Evolutionary conservation across 2,113 vertebrate species (phyloP).

Genomic region (Cyanoramphus novaezelandiae): DNA sequence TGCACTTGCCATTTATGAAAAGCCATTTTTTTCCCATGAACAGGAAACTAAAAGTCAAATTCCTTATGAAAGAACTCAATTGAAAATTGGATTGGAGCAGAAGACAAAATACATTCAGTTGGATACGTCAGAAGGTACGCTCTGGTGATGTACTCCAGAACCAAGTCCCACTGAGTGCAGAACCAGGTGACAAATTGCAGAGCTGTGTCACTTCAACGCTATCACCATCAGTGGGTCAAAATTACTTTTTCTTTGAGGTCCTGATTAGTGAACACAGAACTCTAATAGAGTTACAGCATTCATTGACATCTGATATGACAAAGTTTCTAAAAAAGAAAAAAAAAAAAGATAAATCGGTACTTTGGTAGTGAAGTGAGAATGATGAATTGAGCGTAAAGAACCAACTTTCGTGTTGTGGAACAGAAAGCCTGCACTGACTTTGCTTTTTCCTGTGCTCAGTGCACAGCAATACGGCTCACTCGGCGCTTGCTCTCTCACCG

Average conservation of each 20-base stretch:
- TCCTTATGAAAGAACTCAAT: background rate
- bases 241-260: background rate
- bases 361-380: rapidly evolving
- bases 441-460: rapidly evolving
- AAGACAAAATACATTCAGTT: background rate
- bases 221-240: background rate
- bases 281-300: background rate
- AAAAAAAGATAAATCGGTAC: background rate
- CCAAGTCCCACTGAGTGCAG: background rate
- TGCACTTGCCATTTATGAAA: background rate
- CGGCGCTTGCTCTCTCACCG: background rate
- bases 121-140: background rate
- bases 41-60: background rate
- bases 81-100: background rate
- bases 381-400: rapidly evolving
- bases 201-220: background rate
- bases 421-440: background rate
- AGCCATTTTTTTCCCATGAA: background rate
- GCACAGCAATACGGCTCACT: background rate
- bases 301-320: background rate
- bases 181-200: background rate
- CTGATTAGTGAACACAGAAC: background rate
- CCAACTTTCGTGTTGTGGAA: rapidly evolving
- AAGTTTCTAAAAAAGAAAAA: background rate
- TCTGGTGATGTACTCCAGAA: background rate